Evolutionary conservation across 2,888 invertebrate genomes (phyloP).

Genomic region (Macrophya alboannulata): DNA sequence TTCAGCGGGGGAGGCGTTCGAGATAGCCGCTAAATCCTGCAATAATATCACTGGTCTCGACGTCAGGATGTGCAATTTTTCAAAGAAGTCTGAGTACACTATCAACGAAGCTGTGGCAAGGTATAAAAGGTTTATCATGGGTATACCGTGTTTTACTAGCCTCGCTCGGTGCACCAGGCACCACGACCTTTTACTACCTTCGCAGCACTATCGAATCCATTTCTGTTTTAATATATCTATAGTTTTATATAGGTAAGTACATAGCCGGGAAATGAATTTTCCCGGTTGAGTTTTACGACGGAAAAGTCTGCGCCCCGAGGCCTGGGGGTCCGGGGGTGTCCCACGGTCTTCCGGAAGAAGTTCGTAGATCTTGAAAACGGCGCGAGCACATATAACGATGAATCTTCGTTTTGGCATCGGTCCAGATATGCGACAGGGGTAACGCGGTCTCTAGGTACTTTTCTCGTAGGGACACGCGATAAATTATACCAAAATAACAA

Average conservation of each 20-base stretch:
- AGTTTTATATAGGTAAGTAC: constrained; percentile 18
- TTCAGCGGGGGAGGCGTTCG: constrained; percentile 72
- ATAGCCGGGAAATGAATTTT: constrained; percentile 38
- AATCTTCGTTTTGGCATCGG: constrained; percentile 37
- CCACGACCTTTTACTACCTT: constrained; percentile 1
- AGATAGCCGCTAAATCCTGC: constrained; percentile 66
- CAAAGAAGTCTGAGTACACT: constrained; percentile 69
- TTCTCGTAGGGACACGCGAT: neutral
- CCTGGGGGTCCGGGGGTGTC: neutral
- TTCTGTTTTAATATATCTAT: constrained; percentile 37
- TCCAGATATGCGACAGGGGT: constrained; percentile 15
- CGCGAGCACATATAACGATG: constrained; percentile 22
- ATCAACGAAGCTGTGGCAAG: constrained; percentile 68
- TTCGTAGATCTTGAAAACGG: constrained; percentile 44
- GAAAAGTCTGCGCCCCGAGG: constrained; percentile 25
- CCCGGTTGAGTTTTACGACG: constrained; percentile 43
- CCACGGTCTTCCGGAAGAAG: constrained; percentile 19
- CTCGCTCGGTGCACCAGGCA: neutral
- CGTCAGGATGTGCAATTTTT: constrained; percentile 74
- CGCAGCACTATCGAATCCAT: constrained; percentile 3
- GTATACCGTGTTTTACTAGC: neutral
- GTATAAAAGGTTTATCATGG: constrained; percentile 62
- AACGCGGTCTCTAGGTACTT: constrained; percentile 18
- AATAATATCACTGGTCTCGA: constrained; percentile 68
- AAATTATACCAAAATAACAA: constrained; percentile 26